Base-by-base conservation (phyloP, 1,140 invertebrate genomes). In the Drosophila simulans region DNA sequence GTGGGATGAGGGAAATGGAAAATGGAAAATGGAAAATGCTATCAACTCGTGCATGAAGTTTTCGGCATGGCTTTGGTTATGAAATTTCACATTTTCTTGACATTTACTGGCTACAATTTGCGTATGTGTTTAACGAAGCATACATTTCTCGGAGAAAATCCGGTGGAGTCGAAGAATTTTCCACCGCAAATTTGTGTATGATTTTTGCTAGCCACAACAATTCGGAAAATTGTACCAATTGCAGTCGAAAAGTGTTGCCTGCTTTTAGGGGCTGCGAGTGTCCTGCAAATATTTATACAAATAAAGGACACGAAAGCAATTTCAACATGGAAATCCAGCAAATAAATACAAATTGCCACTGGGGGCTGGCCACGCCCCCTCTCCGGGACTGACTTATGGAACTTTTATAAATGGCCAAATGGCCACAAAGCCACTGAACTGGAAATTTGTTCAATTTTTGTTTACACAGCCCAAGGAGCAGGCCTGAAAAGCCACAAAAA, bases 381-480 rank as follows among this genome's bases (percentile, higher is more conserved):
- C 27, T 35, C 39, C 13, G 31, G 27, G 17, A n/a, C 64, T 52
- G 64, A 68, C 64, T 68, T 75, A 75, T 65, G 48, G 53, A 68
- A 76, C 53, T 76, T 65, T 76, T 76, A 88, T 81, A 80, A 84
- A 84, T 84, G 71, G 71, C 65, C 71, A 62, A 70, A 46, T 43
- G 66, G 83, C 84, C 83, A 72, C 83, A 88, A 88, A 88, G 79
- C 83, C 83, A 88, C 80, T 88, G 80, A 76, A 88, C 84, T 88
- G 84, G 56, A 83, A 89, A 88, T 83, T 77, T 89, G 79, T 65
- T 69, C 71, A 88, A 78, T 89, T 82, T 78, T 80, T 88, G 83
- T 88, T 89, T 88, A 78, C 83, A 77, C 68, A 85, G 11, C 27
- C 62, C 42, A 57, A 73, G 52, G 31, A 57, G 39, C 40, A 66